Conservation (phyloP, 2,888 invertebrate genomes). For the Allacma fusca region DNA sequence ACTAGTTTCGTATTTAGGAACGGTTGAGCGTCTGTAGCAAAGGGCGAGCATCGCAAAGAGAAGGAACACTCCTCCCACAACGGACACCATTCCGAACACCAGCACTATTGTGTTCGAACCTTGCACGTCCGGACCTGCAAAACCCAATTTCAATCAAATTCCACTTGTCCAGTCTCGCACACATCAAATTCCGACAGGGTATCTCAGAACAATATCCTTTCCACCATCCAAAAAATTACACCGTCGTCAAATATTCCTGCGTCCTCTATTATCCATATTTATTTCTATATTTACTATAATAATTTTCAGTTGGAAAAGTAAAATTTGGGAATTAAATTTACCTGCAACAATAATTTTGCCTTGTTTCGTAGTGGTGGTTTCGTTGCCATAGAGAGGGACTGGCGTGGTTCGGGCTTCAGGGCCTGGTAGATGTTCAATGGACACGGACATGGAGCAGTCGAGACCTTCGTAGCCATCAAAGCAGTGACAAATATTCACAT, state of each 20-base stretch:
- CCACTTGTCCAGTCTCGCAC: no score
- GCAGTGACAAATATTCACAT: slow-evolving; percentile 91
- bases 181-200: no score
- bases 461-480: slow-evolving; percentile 70
- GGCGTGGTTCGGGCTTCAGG: slow-evolving; percentile 61
- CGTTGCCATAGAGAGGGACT: slow-evolving; percentile 27
- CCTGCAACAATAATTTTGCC: slow-evolving; percentile 25
- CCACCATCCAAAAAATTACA: no score
- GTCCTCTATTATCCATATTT: no score
- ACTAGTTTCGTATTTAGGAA: slow-evolving; percentile 59
- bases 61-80: slow-evolving; percentile 99
- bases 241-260: no score
- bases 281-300: no score
- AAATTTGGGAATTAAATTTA: slow-evolving; percentile 1
- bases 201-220: no score
- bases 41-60: slow-evolving; percentile 98
- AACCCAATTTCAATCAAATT: no score
- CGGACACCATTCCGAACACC: slow-evolving; percentile 97
- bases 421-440: slow-evolving; percentile 68
- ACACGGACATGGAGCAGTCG: slow-evolving; percentile 67
- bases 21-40: slow-evolving; percentile 77
- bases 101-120: slow-evolving; percentile 97
- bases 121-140: slow-evolving; percentile 29
- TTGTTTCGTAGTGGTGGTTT: slow-evolving; percentile 32
- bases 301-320: no score